Percentiles rank a stretch among this genome's conserved stretches.
Evolutionary conservation across 2,797 vertebrate genomes (phyloP).

Genomic region (Eulemur mongoz): DNA sequence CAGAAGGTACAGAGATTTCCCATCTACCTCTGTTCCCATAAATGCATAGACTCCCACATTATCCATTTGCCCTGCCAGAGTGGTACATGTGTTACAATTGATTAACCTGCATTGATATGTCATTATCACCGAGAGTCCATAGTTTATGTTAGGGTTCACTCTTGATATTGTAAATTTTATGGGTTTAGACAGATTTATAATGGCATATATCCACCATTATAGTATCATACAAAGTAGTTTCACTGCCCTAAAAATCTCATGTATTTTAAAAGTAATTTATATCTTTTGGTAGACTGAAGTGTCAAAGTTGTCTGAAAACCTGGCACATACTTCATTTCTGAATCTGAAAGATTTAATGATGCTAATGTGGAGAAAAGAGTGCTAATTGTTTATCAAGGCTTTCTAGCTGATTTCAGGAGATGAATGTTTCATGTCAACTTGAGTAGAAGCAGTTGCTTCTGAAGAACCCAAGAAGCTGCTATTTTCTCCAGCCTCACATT

Average conservation of each 20-base stretch:
- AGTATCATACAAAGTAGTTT: neutral
- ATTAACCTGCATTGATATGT: neutral
- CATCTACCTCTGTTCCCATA: neutral
- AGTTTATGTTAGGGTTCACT: neutral
- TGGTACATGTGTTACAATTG: neutral
- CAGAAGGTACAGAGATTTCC: neutral
- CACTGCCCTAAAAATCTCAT: neutral
- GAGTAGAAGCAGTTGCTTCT: neutral
- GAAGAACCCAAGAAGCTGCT: neutral
- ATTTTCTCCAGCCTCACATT: neutral
- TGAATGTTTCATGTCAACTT: neutral
- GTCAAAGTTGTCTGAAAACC: neutral
- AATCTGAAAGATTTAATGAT: neutral
- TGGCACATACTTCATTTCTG: neutral
- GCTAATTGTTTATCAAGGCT: neutral
- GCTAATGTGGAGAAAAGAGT: conserved; percentile 23
- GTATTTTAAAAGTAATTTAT: neutral
- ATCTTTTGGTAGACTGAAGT: neutral
- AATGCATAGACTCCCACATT: neutral
- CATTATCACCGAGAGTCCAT: neutral
- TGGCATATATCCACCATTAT: neutral
- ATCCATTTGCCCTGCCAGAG: too few species aligned
- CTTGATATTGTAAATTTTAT: neutral
- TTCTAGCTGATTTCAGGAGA: neutral
- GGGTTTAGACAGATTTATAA: neutral